These are phyloP conservation scores for Hypena proboscidalis DNA, from an alignment of 2,888 invertebrate species.

Conservation along the genomic window DNA sequence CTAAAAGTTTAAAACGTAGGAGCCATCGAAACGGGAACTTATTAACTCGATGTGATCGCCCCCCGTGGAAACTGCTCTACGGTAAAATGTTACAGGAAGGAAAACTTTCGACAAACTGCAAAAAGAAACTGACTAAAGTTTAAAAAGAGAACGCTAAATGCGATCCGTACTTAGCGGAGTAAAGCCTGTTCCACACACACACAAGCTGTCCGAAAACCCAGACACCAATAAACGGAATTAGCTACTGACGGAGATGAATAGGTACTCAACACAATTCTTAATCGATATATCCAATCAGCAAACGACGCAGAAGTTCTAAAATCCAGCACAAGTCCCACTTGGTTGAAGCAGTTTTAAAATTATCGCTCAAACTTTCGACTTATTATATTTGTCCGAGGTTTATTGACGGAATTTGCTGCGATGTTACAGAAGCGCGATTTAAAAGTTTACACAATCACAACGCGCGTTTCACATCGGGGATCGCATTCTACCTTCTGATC, in stretches of 20 bases:
- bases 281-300: background rate
- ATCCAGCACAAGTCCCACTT: slow-evolving; percentile 7
- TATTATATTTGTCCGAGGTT: slow-evolving; percentile 52
- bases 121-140: slow-evolving; percentile 78
- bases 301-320: background rate
- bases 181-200: slow-evolving; percentile 40
- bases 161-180: slow-evolving; percentile 67
- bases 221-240: slow-evolving; percentile 18
- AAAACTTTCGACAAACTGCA: slow-evolving; percentile 78
- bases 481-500: slow-evolving; percentile 60
- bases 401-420: slow-evolving; percentile 41
- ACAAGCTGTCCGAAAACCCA: slow-evolving; percentile 27
- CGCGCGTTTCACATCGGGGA: slow-evolving; percentile 48
- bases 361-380: slow-evolving; percentile 22
- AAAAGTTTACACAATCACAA: slow-evolving; percentile 65
- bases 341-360: slow-evolving; percentile 23
- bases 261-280: slow-evolving; percentile 1
- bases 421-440: slow-evolving; percentile 51
- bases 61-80: slow-evolving; percentile 75
- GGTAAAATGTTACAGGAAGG: slow-evolving; percentile 83
- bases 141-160: slow-evolving; percentile 81
- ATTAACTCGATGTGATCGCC: slow-evolving; percentile 85
- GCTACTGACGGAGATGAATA: slow-evolving; percentile 3
- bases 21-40: slow-evolving; percentile 83
- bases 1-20: slow-evolving; percentile 84